Conservation (phyloP, 1,140 invertebrate genomes). For the Oryctes rhinoceros region DNA sequence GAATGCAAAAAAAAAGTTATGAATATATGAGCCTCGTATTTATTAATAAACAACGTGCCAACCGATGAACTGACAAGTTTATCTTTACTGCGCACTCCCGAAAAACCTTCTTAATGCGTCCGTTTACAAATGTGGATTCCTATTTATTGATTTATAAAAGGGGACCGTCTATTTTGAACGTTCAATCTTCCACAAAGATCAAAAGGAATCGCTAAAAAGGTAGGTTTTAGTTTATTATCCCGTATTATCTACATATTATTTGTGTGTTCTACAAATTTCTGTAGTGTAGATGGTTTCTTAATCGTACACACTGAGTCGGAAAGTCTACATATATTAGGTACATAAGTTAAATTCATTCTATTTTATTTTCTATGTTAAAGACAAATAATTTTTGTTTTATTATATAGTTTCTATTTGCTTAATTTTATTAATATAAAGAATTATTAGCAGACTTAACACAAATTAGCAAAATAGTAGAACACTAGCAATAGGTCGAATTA, state of each 20-base stretch:
- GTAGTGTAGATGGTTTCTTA: too few relatives aligned
- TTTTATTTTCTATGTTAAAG: too few relatives aligned
- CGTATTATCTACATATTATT: neutral
- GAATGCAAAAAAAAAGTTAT: neutral
- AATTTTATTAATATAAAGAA: too few relatives aligned
- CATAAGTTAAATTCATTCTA: too few relatives aligned
- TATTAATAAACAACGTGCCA: constrained; percentile 5
- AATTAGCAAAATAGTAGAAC: too few relatives aligned
- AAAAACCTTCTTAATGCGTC: neutral
- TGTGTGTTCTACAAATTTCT: neutral
- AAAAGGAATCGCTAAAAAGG: neutral
- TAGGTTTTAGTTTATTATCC: constrained; percentile 6
- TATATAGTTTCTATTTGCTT: too few relatives aligned
- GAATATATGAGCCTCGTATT: neutral
- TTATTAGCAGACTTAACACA: too few relatives aligned
- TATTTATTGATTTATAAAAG: constrained; percentile 12
- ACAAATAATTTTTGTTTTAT: too few relatives aligned
- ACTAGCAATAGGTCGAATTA: too few relatives aligned
- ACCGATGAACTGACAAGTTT: constrained; percentile 3
- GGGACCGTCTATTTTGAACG: neutral
- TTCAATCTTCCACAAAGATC: neutral
- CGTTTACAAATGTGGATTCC: neutral
- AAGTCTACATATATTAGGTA: too few relatives aligned
- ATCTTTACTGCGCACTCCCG: neutral
- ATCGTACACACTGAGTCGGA: too few relatives aligned